These are phyloP conservation scores for Poliocrania exsul DNA, from an alignment of 2,797 vertebrate species.

Conservation along the genomic window DNA sequence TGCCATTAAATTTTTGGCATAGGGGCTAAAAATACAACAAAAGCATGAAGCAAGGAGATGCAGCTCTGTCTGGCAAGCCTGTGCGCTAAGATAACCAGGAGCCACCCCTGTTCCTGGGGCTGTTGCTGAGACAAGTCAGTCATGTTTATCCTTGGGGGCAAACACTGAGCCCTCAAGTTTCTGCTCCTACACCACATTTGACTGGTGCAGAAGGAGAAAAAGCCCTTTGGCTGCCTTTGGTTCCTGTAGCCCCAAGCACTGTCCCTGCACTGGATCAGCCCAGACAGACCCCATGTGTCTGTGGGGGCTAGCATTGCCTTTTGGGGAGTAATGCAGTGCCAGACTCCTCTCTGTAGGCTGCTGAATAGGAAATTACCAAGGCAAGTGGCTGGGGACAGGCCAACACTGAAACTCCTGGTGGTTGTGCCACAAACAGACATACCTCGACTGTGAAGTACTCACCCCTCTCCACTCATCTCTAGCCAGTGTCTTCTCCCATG, in stretches of 20 bases:
- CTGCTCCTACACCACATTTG: not conserved
- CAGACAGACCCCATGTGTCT: fast-evolving
- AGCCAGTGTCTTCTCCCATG: fast-evolving
- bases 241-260: not conserved
- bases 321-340: not conserved
- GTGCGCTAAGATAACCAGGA: not conserved
- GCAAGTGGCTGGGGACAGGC: not conserved
- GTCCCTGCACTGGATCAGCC: not conserved
- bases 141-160: not conserved
- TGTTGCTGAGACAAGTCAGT: not conserved
- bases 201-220: not conserved
- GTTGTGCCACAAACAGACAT: not conserved
- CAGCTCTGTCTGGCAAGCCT: not conserved
- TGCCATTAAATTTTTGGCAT: not conserved
- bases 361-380: not conserved
- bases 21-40: not conserved
- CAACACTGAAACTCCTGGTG: fast-evolving
- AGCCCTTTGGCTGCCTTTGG: not conserved
- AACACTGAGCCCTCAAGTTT: not conserved
- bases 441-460: not conserved
- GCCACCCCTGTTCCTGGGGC: not conserved
- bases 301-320: not conserved
- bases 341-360: not conserved
- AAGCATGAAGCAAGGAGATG: not conserved
- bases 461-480: not conserved